These are phyloP conservation scores for Caenorhabditis zanzibari DNA, from an alignment of 2,888 invertebrate genomes.

Conservation along the genomic window DNA sequence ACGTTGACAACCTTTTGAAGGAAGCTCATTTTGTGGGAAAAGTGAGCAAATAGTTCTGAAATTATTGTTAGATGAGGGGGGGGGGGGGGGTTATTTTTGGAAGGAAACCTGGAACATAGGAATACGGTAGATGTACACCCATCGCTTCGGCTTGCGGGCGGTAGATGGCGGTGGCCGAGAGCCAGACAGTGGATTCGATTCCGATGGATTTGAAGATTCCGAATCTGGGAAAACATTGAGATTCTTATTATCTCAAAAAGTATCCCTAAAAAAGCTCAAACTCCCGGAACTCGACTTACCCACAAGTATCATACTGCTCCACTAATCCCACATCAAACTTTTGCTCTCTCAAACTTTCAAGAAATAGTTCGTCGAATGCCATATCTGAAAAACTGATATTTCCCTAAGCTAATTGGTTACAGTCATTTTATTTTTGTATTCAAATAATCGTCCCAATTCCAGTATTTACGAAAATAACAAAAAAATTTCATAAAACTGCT, in stretches of 20 bases:
- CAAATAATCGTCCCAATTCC: too few species aligned
- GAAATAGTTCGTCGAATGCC: slow-evolving; percentile 59
- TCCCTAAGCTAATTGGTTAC: too few species aligned
- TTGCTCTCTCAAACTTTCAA: slow-evolving; percentile 54
- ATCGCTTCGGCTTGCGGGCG: slow-evolving; percentile 74
- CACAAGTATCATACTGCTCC: slow-evolving; percentile 81
- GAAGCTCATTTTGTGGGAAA: slow-evolving; percentile 73
- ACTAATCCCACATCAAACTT: slow-evolving; percentile 78
- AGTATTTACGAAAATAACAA: too few species aligned
- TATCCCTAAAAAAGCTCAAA: neutral
- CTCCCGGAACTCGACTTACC: neutral
- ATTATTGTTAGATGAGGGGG: neutral
- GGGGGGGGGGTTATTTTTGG: too few species aligned
- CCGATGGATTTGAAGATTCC: slow-evolving; percentile 74
- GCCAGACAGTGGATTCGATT: slow-evolving; percentile 74
- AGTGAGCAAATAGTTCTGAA: slow-evolving; percentile 79
- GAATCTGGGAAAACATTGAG: slow-evolving; percentile 42
- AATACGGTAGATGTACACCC: slow-evolving; percentile 78
- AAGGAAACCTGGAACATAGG: slow-evolving; percentile 79
- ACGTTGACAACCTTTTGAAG: slow-evolving; percentile 65
- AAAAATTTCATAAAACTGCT: too few species aligned
- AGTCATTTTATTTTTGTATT: too few species aligned
- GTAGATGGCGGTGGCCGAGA: slow-evolving; percentile 79
- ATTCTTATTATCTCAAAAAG: neutral
- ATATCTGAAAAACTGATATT: slow-evolving; percentile 59